These are phyloP conservation scores for Microplitis deprimator DNA, from an alignment of 2,888 invertebrate genomes.

Conservation along the genomic window DNA sequence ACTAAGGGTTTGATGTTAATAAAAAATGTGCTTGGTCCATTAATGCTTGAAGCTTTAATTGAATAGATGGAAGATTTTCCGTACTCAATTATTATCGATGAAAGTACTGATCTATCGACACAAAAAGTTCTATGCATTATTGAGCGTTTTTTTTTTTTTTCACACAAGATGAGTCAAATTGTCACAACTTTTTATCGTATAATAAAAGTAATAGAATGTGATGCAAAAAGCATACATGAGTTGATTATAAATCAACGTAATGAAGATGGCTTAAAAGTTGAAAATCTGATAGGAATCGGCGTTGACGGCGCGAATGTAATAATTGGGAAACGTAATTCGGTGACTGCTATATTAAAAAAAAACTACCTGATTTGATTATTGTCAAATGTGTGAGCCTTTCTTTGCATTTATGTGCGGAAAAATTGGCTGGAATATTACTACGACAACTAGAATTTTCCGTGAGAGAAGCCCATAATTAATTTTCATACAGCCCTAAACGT, in stretches of 20 bases:
- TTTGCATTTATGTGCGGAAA: constrained; percentile 50
- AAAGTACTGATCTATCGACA: constrained; percentile 54
- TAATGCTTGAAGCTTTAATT: constrained; percentile 55
- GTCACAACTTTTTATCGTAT: constrained; percentile 50
- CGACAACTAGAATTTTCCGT: constrained; percentile 51
- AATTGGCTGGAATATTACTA: constrained; percentile 48
- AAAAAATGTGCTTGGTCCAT: constrained; percentile 59
- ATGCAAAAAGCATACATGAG: constrained; percentile 39
- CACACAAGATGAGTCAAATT: constrained; percentile 33
- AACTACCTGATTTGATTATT: constrained; percentile 44
- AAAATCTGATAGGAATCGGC: constrained; percentile 52
- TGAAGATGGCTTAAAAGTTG: constrained; percentile 45
- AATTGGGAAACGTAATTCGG: constrained; percentile 52
- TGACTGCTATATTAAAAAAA: constrained; percentile 48
- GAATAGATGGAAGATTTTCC: constrained; percentile 56
- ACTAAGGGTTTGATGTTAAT: constrained; percentile 58
- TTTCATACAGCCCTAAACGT: constrained; percentile 47
- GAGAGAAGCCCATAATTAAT: constrained; percentile 52
- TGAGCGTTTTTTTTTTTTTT: constrained; percentile 48
- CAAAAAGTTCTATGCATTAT: constrained; percentile 48
- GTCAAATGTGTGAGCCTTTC: constrained; percentile 42
- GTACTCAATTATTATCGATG: constrained; percentile 59
- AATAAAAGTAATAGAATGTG: constrained; percentile 44
- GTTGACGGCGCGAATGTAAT: constrained; percentile 55
- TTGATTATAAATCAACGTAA: constrained; percentile 44